Conservation (phyloP, 2,797 vertebrate species). For the Nannoperca australis region DNA sequence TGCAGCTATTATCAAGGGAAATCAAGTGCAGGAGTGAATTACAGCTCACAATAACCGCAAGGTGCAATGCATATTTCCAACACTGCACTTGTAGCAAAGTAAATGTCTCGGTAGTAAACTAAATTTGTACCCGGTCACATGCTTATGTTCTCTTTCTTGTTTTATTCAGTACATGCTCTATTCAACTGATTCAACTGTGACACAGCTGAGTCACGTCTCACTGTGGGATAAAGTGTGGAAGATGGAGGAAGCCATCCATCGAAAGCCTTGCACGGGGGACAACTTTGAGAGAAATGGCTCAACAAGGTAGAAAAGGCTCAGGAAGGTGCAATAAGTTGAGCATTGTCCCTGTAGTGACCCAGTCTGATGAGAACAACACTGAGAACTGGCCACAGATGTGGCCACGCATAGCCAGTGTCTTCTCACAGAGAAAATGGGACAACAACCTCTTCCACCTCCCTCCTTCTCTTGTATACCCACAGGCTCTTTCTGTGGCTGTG, state of each 20-base stretch:
- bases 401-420: slow-evolving; percentile 41
- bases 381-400: slow-evolving; percentile 56
- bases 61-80: slow-evolving; percentile 53
- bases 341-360: slow-evolving; percentile 53
- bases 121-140: slow-evolving; percentile 57
- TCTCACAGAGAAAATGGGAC: slow-evolving; percentile 48
- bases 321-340: slow-evolving; percentile 34
- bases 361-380: slow-evolving; percentile 43
- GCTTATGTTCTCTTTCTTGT: slow-evolving; percentile 62
- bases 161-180: slow-evolving; percentile 64
- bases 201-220: slow-evolving; percentile 66
- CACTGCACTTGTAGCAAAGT: slow-evolving; percentile 49
- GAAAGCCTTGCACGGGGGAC: slow-evolving; percentile 37
- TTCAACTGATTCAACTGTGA: slow-evolving; percentile 56
- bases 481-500: slow-evolving; percentile 32
- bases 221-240: slow-evolving; percentile 54
- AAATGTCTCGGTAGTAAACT: slow-evolving; percentile 46
- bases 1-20: slow-evolving; percentile 60
- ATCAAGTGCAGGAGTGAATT: slow-evolving; percentile 54
- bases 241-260: slow-evolving; percentile 53
- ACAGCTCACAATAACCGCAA: slow-evolving; percentile 60
- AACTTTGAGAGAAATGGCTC: slow-evolving; percentile 22
- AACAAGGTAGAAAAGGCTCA: slow-evolving; percentile 34
- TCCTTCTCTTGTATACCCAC: slow-evolving; percentile 28
- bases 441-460: slow-evolving; percentile 24